Conservation (phyloP, 92 coral and sea anemone species). For the Heliopora coerulea region DNA sequence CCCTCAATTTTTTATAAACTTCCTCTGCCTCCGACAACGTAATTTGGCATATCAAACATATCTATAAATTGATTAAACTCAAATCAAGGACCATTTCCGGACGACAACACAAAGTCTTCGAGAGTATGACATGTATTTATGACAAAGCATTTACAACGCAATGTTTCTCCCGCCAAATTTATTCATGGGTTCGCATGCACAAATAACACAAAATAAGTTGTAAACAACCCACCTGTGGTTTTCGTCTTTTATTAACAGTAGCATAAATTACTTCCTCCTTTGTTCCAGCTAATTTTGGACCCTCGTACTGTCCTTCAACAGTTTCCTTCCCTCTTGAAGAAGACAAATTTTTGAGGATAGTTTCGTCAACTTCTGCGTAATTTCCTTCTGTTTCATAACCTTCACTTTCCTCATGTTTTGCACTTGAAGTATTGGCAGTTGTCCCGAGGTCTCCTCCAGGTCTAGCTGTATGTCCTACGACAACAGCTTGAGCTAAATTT, state of each 20-base stretch:
- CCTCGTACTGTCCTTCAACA: neutral
- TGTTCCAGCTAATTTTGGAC: neutral
- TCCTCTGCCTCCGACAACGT: too few species aligned
- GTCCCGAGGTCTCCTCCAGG: neutral
- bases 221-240: conserved; percentile 14
- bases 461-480: conserved; percentile 52
- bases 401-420: neutral
- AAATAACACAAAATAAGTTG: too few species aligned
- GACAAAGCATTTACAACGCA: too few species aligned
- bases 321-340: neutral
- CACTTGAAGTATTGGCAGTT: neutral
- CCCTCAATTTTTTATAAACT: too few species aligned
- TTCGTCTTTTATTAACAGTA: conserved; percentile 33
- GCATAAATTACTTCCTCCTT: conserved; percentile 30
- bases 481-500: conserved; percentile 68
- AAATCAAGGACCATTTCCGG: too few species aligned
- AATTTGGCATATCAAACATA: too few species aligned
- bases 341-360: neutral
- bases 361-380: conserved; percentile 20
- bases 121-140: too few species aligned
- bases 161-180: too few species aligned
- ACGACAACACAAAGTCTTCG: too few species aligned
- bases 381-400: conserved; percentile 28
- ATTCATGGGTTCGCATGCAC: too few species aligned
- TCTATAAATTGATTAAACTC: too few species aligned